These are phyloP conservation scores for Ichneumoninae sp. DNA, from an alignment of 2,888 invertebrate species.

Conservation along the genomic window DNA sequence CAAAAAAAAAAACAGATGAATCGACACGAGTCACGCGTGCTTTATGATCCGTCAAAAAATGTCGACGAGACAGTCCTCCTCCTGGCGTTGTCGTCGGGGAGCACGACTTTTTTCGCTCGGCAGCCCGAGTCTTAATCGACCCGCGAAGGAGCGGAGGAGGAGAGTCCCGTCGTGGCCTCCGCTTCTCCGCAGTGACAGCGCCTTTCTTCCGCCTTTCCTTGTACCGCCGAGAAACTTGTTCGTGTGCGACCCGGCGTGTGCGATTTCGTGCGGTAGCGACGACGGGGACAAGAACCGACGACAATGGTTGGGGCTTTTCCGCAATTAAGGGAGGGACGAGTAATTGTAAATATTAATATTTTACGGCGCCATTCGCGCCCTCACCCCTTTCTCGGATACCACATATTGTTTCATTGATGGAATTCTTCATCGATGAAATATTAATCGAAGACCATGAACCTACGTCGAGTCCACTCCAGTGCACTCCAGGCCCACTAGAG, in stretches of 20 bases:
- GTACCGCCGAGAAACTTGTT: constrained; percentile 4
- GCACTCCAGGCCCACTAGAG: too few species aligned
- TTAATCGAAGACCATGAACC: too few species aligned
- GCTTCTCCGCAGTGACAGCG: constrained; percentile 22
- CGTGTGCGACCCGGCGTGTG: constrained; percentile 16
- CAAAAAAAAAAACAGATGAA: constrained; percentile 73
- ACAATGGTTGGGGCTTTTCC: background rate
- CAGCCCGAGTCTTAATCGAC: constrained; percentile 42
- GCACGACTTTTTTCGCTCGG: constrained; percentile 41
- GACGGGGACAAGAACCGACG: constrained; percentile 11
- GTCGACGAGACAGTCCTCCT: constrained; percentile 67
- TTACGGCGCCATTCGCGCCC: background rate
- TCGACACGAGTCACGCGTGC: constrained; percentile 73
- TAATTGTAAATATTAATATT: constrained; percentile 10
- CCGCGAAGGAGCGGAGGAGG: background rate
- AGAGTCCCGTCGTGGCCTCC: constrained; percentile 38
- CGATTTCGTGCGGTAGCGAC: constrained; percentile 23
- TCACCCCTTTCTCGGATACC: background rate
- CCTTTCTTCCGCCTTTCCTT: constrained; percentile 32
- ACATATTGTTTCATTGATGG: too few species aligned
- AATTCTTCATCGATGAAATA: too few species aligned
- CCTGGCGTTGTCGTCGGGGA: constrained; percentile 45
- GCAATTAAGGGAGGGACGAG: background rate
- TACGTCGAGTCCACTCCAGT: too few species aligned
- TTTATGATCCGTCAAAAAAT: constrained; percentile 75